Evolutionary conservation across 2,888 invertebrate genomes (phyloP).

Genomic region (Himalopsyche anomala): DNA sequence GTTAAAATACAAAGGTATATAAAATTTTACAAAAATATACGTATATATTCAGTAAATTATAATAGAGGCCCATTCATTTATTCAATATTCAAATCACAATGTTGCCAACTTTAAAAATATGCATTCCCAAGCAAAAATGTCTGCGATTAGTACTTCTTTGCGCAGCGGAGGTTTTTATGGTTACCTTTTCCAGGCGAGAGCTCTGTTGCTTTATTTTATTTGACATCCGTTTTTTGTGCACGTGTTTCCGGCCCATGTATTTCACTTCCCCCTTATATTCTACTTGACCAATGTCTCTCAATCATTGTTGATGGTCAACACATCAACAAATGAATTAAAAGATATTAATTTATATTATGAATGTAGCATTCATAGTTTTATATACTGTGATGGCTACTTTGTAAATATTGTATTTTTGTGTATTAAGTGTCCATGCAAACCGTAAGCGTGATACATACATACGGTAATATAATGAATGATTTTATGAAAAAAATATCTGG

Average conservation of each 20-base stretch:
- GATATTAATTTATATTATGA: too few relatives aligned
- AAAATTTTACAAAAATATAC: too few relatives aligned
- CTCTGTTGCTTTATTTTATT: constrained; percentile 35
- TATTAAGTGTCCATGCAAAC: too few relatives aligned
- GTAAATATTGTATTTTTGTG: too few relatives aligned
- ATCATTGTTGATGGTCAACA: background rate
- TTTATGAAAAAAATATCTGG: too few relatives aligned
- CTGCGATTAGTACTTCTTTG: constrained; percentile 35
- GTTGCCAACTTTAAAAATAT: constrained; percentile 16
- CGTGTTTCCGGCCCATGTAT: constrained; percentile 44
- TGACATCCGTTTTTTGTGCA: constrained; percentile 43
- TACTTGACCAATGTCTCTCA: background rate
- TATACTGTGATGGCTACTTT: too few relatives aligned
- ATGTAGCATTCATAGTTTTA: too few relatives aligned
- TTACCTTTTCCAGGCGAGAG: constrained; percentile 34
- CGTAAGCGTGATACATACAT: too few relatives aligned
- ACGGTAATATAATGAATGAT: too few relatives aligned
- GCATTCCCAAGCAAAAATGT: constrained; percentile 26
- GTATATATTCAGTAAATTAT: too few relatives aligned
- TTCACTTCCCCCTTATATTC: constrained; percentile 11
- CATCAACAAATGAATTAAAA: background rate
- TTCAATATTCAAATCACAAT: constrained; percentile 11
- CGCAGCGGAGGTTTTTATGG: constrained; percentile 39
- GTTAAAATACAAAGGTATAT: too few relatives aligned
- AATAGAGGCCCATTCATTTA: background rate